phyloP scores from a whole-genome alignment of 2,113 vertebrate species.

The Eulemur macaco region DNA sequence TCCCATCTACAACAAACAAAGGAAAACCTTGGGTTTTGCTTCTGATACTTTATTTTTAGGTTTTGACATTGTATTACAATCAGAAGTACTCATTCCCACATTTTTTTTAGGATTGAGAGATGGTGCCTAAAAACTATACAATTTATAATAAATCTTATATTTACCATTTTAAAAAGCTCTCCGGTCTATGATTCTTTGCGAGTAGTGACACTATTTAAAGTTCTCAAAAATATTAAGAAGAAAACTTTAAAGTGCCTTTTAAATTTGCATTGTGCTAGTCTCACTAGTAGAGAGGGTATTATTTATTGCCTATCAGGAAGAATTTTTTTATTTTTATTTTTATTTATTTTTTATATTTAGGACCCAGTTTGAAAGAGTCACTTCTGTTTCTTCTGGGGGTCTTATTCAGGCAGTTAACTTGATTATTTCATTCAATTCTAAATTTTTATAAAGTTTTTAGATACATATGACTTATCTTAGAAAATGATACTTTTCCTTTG shows the following conservation, averaged over 20 bases:
- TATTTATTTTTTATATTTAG: slow-evolving; percentile 32
- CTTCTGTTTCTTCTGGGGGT: not conserved
- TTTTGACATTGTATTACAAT: not conserved
- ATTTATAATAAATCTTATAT: not conserved
- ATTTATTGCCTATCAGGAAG: not conserved
- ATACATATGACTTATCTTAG: not conserved
- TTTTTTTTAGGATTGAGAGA: slow-evolving; percentile 21
- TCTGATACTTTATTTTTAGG: not conserved
- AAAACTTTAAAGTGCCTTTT: not conserved
- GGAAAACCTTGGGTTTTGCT: not conserved
- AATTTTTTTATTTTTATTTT: not conserved
- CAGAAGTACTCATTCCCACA: not conserved
- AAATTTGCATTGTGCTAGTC: not conserved
- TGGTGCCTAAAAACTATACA: not conserved
- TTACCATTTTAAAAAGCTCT: not conserved
- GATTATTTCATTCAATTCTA: not conserved
- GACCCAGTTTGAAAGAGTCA: not conserved
- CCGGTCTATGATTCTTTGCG: not conserved
- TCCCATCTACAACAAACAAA: not conserved
- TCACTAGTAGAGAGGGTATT: not conserved
- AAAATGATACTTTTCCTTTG: not conserved
- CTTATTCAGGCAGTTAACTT: not conserved
- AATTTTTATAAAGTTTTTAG: not conserved
- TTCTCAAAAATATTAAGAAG: not conserved
- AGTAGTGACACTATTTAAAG: not conserved